These are phyloP conservation scores for Forbesichthys agassizii DNA, from an alignment of 2,113 vertebrate species.

Conservation along the genomic window DNA sequence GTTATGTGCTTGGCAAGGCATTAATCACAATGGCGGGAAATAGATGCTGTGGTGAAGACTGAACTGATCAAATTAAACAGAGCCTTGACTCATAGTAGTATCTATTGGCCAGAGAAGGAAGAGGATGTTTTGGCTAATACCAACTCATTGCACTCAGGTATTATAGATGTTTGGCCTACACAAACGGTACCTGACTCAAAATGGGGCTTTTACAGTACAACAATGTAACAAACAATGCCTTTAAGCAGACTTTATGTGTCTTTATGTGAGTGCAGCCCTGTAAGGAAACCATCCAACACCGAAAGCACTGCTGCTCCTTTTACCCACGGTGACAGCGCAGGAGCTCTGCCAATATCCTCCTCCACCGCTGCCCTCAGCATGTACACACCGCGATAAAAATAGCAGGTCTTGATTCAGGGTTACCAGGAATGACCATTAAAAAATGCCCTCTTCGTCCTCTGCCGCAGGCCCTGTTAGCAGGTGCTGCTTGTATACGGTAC, in stretches of 20 bases:
- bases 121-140: too few species aligned
- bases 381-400: slow-evolving; percentile 22
- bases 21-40: not conserved
- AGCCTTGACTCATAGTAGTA: too few species aligned
- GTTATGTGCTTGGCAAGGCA: slow-evolving; percentile 20
- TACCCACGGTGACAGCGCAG: not conserved
- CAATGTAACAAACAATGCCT: too few species aligned
- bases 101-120: too few species aligned
- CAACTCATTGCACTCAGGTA: too few species aligned
- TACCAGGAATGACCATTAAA: slow-evolving; percentile 16
- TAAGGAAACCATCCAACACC: slow-evolving; percentile 14
- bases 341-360: slow-evolving; percentile 31
- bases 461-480: slow-evolving; percentile 31
- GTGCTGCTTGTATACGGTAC: slow-evolving; percentile 12
- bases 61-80: too few species aligned
- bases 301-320: slow-evolving; percentile 9
- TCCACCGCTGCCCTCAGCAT: not conserved
- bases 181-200: too few species aligned
- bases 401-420: slow-evolving; percentile 37
- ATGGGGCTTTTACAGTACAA: too few species aligned
- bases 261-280: not conserved
- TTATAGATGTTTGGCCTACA: too few species aligned
- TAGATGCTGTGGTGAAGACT: not conserved
- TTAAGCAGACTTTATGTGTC: too few species aligned
- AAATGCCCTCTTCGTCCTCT: slow-evolving; percentile 17